Base-by-base conservation (phyloP, 2,113 vertebrate species). In the Lota lota region DNA sequence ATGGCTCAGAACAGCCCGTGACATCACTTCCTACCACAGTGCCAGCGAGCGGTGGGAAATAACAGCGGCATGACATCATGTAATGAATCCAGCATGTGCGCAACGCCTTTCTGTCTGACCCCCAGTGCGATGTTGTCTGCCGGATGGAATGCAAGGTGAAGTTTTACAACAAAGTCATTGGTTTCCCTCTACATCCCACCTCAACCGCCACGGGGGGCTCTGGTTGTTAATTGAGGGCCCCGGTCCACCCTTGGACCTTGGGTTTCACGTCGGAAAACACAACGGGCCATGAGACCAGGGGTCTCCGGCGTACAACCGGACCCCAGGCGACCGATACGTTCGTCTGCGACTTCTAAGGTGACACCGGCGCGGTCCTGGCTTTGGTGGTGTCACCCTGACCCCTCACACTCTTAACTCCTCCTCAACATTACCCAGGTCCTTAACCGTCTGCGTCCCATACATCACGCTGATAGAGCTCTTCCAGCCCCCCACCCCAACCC, bases 61-160 rank as follows among this genome's bases (percentile, higher is more conserved):
- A 63, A 69, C 79, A 84, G 82, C 80, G 80, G 75, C 76, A 80
- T 89, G 83, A 86, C 82, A 83, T 88, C 86, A 87, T 85, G 72
- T 88, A 88, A 90, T 88, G 71, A 62, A 62, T 88, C 66, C 85
- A 87, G 66, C 86, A 87, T 90, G 87, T 86, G 83, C 77, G 70
- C 0, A 61, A 74, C 4, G 53, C 40, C 40, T 56, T 77, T 67
- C 75, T 66, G 74, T 72, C 75, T 75, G 67, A 64, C 79, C 58
- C 60, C 57, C 64, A 28, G 36, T 58, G 21, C 5, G 75, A 83
- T 68, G 67, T 57, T 18, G 53, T 51, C 51, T 64, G 69, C 61
- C 62, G 57, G 22, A 21, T 12, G 67, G 68, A 69, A 73, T 58
- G 68, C 22, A 15, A 22, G 15, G 64, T 73, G 47, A 63, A 68